Base-by-base conservation (phyloP, 2,797 vertebrate genomes). In the Sebastes diaconus region DNA sequence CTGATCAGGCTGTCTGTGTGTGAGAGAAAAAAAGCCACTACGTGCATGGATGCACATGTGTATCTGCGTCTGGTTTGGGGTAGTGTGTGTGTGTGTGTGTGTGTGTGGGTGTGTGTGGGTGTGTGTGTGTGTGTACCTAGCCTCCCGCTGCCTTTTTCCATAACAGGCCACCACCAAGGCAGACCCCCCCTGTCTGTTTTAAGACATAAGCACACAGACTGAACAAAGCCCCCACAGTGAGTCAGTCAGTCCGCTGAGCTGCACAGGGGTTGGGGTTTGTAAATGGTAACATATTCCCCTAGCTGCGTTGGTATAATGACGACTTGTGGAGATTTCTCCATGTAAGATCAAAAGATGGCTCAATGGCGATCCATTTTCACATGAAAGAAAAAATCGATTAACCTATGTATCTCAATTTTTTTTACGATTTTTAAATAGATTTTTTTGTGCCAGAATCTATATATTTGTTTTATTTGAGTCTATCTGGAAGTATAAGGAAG, bases 141-240 rank as follows among this genome's bases (percentile, higher is more conserved):
- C 84, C 92, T 89, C 93, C 90, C n/a, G 77, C 89, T 90, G 90
- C 74, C 67, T 89, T 92, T 87, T 88, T 87, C 85, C 86, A 61
- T 77, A 89, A 90, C 72, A 90, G 84, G 84, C 93, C 91, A 93
- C 93, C 93, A 89, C 90, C 89, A 76, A 88, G 90, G 73, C 83
- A 84, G 87, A 77, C 74, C 52, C 82, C 83, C 83, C 84, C 74
- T 54, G 75, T 85, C 75, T 82, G 79, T 84, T 91, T 93, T 77
- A 85, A 89, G 77, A 85, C 81, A 79, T 76, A 84, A 80, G 76
- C 83, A 80, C 85, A 83, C 30, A 78, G 67, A 68, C 79, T 77
- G 87, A 94, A 94, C 91, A 94, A 92, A 94, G 92, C 87, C 73
- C 75, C 77, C 80, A 92, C 85, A 94, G 92, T 91, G 61, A 79